Evolutionary conservation across 2,888 invertebrate genomes (phyloP).

Genomic region (Caradrina kadenii): DNA sequence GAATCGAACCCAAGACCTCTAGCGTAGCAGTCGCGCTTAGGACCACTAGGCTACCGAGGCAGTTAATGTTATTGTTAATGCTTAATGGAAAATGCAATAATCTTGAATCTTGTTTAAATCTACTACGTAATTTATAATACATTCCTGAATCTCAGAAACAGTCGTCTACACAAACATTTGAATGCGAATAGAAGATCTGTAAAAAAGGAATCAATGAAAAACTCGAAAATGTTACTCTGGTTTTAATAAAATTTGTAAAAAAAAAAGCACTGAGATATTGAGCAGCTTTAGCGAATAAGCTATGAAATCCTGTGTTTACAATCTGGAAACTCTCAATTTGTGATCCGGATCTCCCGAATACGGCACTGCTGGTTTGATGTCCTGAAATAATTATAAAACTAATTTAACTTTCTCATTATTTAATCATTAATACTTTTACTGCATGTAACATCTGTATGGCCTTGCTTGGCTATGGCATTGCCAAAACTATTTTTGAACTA

Average conservation of each 20-base stretch:
- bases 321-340: slow-evolving; percentile 27
- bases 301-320: slow-evolving; percentile 23
- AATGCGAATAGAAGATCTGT: not conserved
- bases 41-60: no score
- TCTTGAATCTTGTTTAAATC: not conserved
- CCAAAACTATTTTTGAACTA: no score
- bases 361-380: slow-evolving; percentile 81
- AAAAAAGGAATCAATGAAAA: slow-evolving; percentile 7
- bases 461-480: no score
- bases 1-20: no score
- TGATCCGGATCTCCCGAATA: slow-evolving; percentile 55
- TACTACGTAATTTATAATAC: not conserved
- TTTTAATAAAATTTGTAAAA: slow-evolving; percentile 36
- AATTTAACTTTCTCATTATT: not conserved
- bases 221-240: slow-evolving; percentile 21
- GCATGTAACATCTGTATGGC: no score
- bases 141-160: not conserved
- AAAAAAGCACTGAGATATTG: not conserved
- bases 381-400: slow-evolving; percentile 76
- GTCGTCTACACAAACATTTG: not conserved
- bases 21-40: no score
- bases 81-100: not conserved
- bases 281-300: not conserved
- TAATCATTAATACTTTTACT: no score
- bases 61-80: not conserved